A percentile compares a stretch with the other conserved stretches of the same genome.
These are phyloP conservation scores for Desmodus rotundus DNA, from an alignment of 2,113 vertebrate genomes.

Conservation along the genomic window DNA sequence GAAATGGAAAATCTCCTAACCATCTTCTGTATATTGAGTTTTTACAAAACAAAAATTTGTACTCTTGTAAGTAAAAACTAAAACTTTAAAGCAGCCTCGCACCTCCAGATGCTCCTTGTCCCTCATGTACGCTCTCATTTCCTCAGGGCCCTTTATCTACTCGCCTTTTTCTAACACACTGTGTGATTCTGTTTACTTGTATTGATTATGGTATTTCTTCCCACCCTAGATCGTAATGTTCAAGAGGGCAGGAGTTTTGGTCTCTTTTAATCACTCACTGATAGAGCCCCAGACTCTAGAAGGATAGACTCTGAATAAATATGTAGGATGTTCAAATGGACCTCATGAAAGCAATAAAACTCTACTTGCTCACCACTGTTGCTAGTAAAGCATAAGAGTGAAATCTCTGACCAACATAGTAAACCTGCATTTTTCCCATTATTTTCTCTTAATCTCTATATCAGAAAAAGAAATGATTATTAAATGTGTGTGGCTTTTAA, in stretches of 20 bases:
- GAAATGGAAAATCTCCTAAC: constrained; percentile 1
- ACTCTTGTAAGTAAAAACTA: not conserved
- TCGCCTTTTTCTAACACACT: not conserved
- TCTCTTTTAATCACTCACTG: not conserved
- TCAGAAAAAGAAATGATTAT: not conserved
- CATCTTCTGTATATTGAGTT: not conserved
- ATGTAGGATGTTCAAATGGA: not conserved
- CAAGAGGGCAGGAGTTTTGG: not conserved
- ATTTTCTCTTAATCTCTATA: not conserved
- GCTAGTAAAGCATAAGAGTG: not conserved
- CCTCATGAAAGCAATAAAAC: not conserved
- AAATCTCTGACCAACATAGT: not conserved
- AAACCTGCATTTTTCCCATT: not conserved
- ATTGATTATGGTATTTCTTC: not conserved
- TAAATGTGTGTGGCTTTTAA: not conserved
- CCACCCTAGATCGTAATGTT: not conserved
- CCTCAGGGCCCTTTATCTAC: not conserved
- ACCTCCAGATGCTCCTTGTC: not conserved
- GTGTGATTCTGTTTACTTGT: not conserved
- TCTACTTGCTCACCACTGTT: not conserved
- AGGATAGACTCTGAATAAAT: not conserved
- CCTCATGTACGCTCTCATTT: not conserved
- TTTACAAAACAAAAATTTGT: not conserved
- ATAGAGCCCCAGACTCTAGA: not conserved
- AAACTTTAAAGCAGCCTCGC: not conserved